A percentile compares a stretch with the other conserved stretches of the same genome.
These are phyloP conservation scores for Drosophila putrida DNA, from an alignment of 2,888 invertebrate species.

Conservation along the genomic window DNA sequence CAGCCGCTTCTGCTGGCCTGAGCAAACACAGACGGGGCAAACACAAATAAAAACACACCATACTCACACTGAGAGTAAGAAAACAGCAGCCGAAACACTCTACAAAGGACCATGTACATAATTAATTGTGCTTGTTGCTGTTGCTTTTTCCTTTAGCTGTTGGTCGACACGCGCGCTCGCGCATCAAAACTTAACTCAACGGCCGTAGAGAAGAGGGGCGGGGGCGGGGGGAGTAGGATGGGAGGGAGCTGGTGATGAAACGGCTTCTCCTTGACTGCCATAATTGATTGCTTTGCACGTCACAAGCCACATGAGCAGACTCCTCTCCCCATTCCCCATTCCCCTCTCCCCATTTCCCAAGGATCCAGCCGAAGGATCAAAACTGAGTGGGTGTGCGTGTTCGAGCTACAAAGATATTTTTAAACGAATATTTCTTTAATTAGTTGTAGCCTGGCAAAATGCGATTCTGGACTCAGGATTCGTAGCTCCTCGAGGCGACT, in stretches of 20 bases:
- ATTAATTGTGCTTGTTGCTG: slow-evolving; percentile 72
- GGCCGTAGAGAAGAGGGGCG: neutral
- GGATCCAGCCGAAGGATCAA: slow-evolving; percentile 12
- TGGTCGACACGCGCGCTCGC: slow-evolving; percentile 56
- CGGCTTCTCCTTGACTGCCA: slow-evolving; percentile 59
- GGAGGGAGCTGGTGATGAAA: slow-evolving; percentile 25
- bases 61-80: slow-evolving; percentile 13
- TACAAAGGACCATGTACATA: slow-evolving; percentile 63
- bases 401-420: slow-evolving; percentile 58
- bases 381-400: slow-evolving; percentile 18
- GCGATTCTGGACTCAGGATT: neutral
- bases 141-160: slow-evolving; percentile 13
- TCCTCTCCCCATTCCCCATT: neutral
- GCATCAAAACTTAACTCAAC: slow-evolving; percentile 35
- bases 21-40: slow-evolving; percentile 55
- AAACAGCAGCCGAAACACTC: slow-evolving; percentile 22
- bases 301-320: slow-evolving; percentile 51
- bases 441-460: slow-evolving; percentile 49
- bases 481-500: slow-evolving; percentile 23
- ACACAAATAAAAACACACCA: slow-evolving; percentile 41
- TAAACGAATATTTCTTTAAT: slow-evolving; percentile 73
- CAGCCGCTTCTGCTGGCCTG: slow-evolving; percentile 34
- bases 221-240: neutral
- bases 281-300: slow-evolving; percentile 79
- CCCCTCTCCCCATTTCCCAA: too few species aligned